Conservation (phyloP, 2,113 vertebrate genomes). For the Nettapus auritus region DNA sequence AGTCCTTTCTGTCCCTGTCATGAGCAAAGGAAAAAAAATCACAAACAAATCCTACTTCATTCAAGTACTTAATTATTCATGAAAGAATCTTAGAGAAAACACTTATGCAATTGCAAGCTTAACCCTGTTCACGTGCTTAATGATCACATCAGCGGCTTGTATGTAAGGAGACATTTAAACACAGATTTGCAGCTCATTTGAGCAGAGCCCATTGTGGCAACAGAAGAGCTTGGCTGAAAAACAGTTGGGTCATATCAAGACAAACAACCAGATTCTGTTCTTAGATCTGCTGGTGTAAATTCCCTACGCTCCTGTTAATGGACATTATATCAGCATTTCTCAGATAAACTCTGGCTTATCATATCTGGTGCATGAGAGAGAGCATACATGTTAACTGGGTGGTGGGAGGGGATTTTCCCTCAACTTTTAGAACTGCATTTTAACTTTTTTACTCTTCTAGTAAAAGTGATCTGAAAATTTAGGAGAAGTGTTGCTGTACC, state of each 20-base stretch:
- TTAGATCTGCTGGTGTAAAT: not conserved
- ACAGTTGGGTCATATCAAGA: not conserved
- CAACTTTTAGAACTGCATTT: not conserved
- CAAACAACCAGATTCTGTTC: not conserved
- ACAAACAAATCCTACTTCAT: not conserved
- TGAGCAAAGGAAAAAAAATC: not conserved
- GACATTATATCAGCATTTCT: not conserved
- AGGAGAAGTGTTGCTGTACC: not conserved
- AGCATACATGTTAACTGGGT: not conserved
- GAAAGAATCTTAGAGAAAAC: not conserved
- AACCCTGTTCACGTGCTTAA: not conserved
- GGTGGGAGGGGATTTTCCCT: not conserved
- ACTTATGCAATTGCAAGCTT: not conserved
- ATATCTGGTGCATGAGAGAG: not conserved
- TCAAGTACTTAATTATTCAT: not conserved
- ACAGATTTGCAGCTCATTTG: not conserved
- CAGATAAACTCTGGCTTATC: not conserved
- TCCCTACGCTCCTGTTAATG: fast-evolving
- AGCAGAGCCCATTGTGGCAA: not conserved
- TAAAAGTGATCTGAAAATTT: not conserved
- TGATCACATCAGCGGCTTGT: too few species aligned
- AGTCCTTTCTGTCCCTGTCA: not conserved
- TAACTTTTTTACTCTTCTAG: not conserved
- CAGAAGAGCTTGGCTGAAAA: not conserved
- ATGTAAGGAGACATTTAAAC: not conserved